phyloP scores from a whole-genome alignment of 1,140 invertebrate genomes.

The Lysiphlebus fabarum region DNA sequence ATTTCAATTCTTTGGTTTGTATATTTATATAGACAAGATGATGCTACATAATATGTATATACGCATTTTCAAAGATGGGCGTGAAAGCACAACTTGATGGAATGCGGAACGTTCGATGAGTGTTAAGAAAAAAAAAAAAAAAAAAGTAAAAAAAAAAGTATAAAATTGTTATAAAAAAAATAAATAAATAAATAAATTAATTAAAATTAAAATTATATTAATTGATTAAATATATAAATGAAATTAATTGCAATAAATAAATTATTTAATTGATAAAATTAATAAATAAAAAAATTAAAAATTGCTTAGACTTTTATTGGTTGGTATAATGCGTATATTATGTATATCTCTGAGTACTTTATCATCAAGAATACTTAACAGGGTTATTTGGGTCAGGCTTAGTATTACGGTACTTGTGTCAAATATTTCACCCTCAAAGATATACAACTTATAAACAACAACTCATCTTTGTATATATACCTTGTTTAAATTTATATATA shows the following conservation, averaged over 20 bases:
- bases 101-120: slow-evolving; percentile 24
- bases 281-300: too few relatives aligned
- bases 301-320: too few relatives aligned
- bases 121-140: slow-evolving; percentile 15
- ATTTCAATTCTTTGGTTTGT: background rate
- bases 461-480: too few relatives aligned
- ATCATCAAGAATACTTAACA: slow-evolving; percentile 21
- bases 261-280: too few relatives aligned
- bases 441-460: too few relatives aligned
- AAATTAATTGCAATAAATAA: too few relatives aligned
- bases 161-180: too few relatives aligned
- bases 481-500: too few relatives aligned
- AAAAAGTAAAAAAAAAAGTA: background rate
- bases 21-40: background rate
- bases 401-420: slow-evolving; percentile 25
- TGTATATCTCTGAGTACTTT: slow-evolving; percentile 3
- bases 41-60: background rate
- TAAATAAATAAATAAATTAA: too few relatives aligned
- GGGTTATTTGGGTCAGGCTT: slow-evolving; percentile 24
- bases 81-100: slow-evolving; percentile 23
- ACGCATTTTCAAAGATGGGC: slow-evolving; percentile 10
- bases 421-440: slow-evolving; percentile 22
- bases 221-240: too few relatives aligned
- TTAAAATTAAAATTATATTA: too few relatives aligned
- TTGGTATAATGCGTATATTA: slow-evolving; percentile 19